Base-by-base conservation (phyloP, 1,140 invertebrate genomes). In the Helicoverpa armigera region DNA sequence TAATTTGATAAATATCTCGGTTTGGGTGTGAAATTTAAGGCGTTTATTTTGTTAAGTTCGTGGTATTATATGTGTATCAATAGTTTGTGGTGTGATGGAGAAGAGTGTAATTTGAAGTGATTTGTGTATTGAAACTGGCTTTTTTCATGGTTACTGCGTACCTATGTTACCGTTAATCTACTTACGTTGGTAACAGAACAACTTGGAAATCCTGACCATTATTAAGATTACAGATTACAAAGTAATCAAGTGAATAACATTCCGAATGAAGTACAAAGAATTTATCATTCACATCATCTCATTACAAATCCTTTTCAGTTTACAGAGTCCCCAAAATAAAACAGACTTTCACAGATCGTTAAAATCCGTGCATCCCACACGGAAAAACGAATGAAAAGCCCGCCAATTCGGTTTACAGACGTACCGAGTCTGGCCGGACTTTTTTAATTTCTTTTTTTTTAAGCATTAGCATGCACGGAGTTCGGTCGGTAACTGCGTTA, bases 391-490 rank as follows among this genome's bases (percentile, higher is more conserved):
- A 65, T 35, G 79, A 78, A 80, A 86, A 84, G 50, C 58, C 75
- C 82, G 80, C 75, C 79, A 87, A 85, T 86, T 87, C 85, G 80
- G 77, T 84, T 83, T 77, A 79, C 78, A 81, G 82, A 82, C 82
- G 81, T 76, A 81, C 78, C 65, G 60, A n/a, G 53, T 58, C 74
- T 56, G 81, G 35, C 80, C 48, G 85, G 83, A 88, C 88, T 86
- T 90, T 88, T 87, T 84, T 87, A 86, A 84, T 85, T 87, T 85
- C 77, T 86, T 83, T 81, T 85, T 88, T 85, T 89, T 89, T 85
- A 69, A 63, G 84, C 90, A 91, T 91, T 91, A 91, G 89, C 90
- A 91, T 90, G 88, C 91, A 86, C 83, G 79, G 73, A 56, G 67
- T 85, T 83, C 81, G 79, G 83, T 81, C 89, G 83, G 89, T 90